Conservation (phyloP, 2,888 invertebrate genomes). For the Hypena proboscidalis region DNA sequence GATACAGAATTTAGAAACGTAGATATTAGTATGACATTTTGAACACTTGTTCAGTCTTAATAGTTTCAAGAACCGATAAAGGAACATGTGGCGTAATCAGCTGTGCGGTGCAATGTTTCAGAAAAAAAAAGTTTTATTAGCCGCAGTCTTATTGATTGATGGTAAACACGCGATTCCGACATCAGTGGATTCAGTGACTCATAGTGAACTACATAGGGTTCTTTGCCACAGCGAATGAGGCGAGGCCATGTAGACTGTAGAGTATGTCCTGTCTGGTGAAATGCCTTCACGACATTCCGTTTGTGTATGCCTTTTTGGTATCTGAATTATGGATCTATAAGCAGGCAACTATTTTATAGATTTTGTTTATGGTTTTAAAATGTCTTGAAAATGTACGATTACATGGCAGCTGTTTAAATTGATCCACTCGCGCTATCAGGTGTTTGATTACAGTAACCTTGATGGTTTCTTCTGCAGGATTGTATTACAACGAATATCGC, state of each 20-base stretch:
- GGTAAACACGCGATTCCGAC: conserved; percentile 35
- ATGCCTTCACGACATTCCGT: not conserved
- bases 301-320: too few species aligned
- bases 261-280: conserved; percentile 8
- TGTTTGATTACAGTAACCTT: too few species aligned
- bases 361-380: too few species aligned
- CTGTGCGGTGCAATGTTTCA: conserved; percentile 30
- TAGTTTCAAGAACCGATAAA: conserved; percentile 21
- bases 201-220: conserved; percentile 33
- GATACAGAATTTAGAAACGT: not conserved
- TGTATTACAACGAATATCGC: too few species aligned
- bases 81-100: conserved; percentile 33
- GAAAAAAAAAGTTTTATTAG: conserved; percentile 33
- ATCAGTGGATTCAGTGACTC: conserved; percentile 40
- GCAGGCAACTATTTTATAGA: too few species aligned
- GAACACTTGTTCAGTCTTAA: conserved; percentile 28
- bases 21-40: not conserved
- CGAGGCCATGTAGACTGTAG: conserved; percentile 29
- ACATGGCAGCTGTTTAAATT: too few species aligned
- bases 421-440: too few species aligned
- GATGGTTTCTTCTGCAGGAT: too few species aligned
- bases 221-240: conserved; percentile 29
- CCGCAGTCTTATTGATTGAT: conserved; percentile 35
- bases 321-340: too few species aligned
- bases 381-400: too few species aligned